Base-by-base conservation (phyloP, 2,113 vertebrate species). In the Semnornis frantzii region DNA sequence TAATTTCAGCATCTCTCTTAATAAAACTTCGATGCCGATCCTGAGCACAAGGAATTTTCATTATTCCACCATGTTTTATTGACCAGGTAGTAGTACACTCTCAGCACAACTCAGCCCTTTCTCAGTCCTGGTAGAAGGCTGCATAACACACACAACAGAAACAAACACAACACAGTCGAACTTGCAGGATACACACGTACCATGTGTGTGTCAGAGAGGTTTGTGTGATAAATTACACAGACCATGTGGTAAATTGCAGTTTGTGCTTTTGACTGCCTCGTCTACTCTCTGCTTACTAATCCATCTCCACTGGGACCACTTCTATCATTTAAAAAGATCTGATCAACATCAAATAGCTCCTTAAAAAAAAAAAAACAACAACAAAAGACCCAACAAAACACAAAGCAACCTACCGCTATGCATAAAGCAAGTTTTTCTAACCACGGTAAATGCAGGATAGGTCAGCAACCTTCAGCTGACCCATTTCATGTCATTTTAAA, bases 211-310 rank as follows among this genome's bases (percentile, higher is more conserved):
- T 94, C 93, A 81, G 85, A 90, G 87, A 68, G 3, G 15, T 89
- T 91, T 71, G 75, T 79, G 81, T 96, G 92, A 96, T 94, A 92
- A 92, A 95, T 94, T 87, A n/a, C 82, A 82, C n/a, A 82, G 88
- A 82, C 91, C 94, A 95, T 94, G 93, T 95, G 88, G 94, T 68
- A 96, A 96, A 96, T 94, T 95, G 94, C 95, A 87, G 85, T 85
- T 90, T 92, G 90, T 0, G 58, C 79, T 95, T 96, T 96, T 89
- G 77, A 91, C 92, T 96, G 91, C 69, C 72, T 94, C 94, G 72
- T 95, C 87, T 89, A 91, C 89, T 79, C 83, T 96, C 85, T 90
- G 94, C 88, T 94, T 95, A 83, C 96, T 94, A 94, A 94, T 93
- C 85, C 58, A 5, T 78, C 87, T 93, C 96, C 87, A 75, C 80